Evolutionary conservation across 2,888 invertebrate genomes (phyloP).

Genomic region (Caenorhabditis japonica): DNA sequence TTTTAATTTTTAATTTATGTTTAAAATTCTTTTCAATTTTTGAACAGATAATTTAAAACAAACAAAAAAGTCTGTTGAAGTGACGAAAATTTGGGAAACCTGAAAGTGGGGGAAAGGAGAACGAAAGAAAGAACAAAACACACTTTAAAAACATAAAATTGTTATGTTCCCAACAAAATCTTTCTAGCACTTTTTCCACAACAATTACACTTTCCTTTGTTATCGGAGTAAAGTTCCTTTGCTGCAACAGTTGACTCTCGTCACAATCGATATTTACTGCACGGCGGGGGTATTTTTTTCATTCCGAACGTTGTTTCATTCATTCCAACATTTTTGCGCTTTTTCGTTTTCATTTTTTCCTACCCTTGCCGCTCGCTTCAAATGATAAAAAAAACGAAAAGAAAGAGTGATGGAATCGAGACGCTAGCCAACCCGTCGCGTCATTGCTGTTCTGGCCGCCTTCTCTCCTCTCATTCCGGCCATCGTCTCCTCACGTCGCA

Average conservation of each 20-base stretch:
- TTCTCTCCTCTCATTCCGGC: neutral
- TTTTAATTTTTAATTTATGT: no score
- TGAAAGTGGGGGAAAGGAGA: no score
- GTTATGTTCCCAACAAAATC: neutral
- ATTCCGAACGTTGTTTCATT: slow-evolving; percentile 7
- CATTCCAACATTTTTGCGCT: slow-evolving; percentile 10
- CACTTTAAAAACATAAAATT: no score
- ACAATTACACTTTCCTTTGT: slow-evolving; percentile 5
- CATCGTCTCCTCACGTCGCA: slow-evolving; percentile 5
- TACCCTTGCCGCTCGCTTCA: slow-evolving; percentile 7
- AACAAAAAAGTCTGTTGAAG: no score
- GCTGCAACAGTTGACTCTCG: slow-evolving; percentile 2
- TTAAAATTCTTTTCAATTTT: no score
- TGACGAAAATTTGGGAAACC: no score
- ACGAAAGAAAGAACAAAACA: no score
- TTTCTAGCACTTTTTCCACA: neutral
- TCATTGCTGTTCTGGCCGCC: slow-evolving; percentile 12
- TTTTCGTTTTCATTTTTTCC: slow-evolving; percentile 3
- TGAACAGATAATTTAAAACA: no score
- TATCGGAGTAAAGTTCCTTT: neutral
- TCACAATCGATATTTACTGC: slow-evolving; percentile 14
- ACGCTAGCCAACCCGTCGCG: slow-evolving; percentile 24
- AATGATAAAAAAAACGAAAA: slow-evolving; percentile 17
- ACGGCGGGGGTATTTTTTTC: neutral
- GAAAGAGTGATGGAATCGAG: slow-evolving; percentile 6